Evolutionary conservation across 2,888 invertebrate genomes (phyloP), one percentile per base, ranked within the genome.

Genomic region (Trichopoda pennipes): DNA sequence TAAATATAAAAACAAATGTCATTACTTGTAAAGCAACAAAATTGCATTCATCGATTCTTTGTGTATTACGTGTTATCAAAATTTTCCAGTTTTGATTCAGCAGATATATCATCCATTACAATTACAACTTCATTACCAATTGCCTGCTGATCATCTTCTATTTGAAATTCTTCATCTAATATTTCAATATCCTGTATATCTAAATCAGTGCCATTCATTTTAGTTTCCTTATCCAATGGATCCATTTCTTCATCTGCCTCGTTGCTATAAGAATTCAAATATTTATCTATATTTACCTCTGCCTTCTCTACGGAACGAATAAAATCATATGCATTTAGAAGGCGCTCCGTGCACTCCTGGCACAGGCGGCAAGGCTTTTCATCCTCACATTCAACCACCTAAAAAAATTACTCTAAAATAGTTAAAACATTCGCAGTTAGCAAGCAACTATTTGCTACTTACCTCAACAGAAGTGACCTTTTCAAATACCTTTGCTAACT

Each of bases 321-420:
- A 51, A 90, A 90, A 23, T 81, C 77, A 74, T 88, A 90, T 1
- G 90, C 88, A 21, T 84, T 86, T 6, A 90, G 83, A 3, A 90
- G 76, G 1, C 88, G 86, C 8, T 86, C 86, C 1, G 88, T 89
- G 64, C 90, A 90, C 3, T 83, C 85, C 3, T 84, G 81, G 51
- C 90, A 90, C 44, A 90, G 81, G 14, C 85, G 86, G 1, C 81
- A 85, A 0, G 90, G 90, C 17, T 85, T 84, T 23, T 77, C 70
- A 14, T 84, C 77, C 28, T 87, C 87, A 47, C 84, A 75, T 51
- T 84, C 79, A 16, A 58, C 73, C 63, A 86, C 85, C 89, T 89
- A 12, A 53, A 23, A 53, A 12, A 51, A 51, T 14, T 7, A 16
- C 4, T 2, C 8, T 49, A 9, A 9, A 51, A 2, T 12, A 12